Evolutionary conservation across 2,888 invertebrate species (phyloP).

Genomic region (Bugula neritina): DNA sequence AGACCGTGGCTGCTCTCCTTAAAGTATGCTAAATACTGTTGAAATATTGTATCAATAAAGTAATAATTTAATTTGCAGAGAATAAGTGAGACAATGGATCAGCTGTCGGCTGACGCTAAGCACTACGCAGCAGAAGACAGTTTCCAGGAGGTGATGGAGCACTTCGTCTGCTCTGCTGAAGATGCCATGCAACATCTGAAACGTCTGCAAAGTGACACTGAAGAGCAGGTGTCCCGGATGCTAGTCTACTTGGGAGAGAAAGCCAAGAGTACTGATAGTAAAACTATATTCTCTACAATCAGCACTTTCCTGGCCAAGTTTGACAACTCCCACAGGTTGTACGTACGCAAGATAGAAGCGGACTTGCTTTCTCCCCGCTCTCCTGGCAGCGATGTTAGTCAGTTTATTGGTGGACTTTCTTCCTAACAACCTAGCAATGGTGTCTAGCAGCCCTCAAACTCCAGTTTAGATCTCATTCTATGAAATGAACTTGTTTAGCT

Average conservation of each 20-base stretch:
- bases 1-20: no score
- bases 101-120: conserved; percentile 10
- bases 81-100: conserved; percentile 21
- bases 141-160: conserved; percentile 45
- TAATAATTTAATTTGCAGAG: not conserved
- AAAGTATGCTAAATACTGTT: no score
- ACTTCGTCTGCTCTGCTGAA: conserved; percentile 13
- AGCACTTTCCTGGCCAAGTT: conserved; percentile 47
- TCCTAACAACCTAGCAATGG: no score
- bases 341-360: not conserved
- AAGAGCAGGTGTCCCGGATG: conserved; percentile 40
- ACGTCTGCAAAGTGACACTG: conserved; percentile 39
- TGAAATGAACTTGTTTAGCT: no score
- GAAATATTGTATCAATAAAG: no score
- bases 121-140: conserved; percentile 34
- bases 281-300: conserved; percentile 47
- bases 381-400: not conserved
- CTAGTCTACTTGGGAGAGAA: conserved; percentile 50
- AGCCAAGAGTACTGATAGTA: conserved; percentile 38
- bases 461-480: no score
- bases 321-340: conserved; percentile 34
- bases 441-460: no score
- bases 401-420: not conserved
- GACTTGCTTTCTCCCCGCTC: not conserved
- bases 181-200: conserved; percentile 42